A percentile compares a stretch with the other conserved stretches of the same genome.
phyloP scores from a whole-genome alignment of 2,797 vertebrate genomes.

The Mormyrops attenuatus region DNA sequence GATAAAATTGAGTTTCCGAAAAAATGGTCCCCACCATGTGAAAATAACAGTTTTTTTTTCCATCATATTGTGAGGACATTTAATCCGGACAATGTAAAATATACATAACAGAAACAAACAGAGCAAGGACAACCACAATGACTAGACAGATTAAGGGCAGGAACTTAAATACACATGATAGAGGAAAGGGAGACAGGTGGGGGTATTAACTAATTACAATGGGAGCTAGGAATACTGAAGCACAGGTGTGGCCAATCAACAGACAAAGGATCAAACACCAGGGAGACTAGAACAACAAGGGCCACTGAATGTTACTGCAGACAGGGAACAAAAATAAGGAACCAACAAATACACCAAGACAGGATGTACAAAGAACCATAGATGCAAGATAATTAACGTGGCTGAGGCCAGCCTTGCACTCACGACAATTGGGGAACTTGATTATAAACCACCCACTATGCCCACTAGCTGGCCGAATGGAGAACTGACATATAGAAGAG shows the following conservation, averaged over 20 bases:
- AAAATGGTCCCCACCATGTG: not conserved
- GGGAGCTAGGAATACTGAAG: not conserved
- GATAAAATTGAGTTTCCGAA: not conserved
- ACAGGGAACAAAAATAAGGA: not conserved
- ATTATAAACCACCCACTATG: not conserved
- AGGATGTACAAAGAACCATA: not conserved
- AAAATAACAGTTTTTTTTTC: not conserved
- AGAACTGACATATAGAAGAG: not conserved
- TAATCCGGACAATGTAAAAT: not conserved
- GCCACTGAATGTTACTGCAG: not conserved
- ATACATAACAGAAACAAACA: not conserved
- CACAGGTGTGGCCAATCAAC: not conserved
- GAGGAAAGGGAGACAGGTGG: not conserved
- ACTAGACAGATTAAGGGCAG: not conserved
- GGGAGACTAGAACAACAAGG: not conserved
- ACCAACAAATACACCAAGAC: not conserved
- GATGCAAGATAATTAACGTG: not conserved
- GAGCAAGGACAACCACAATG: not conserved
- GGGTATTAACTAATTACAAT: not conserved
- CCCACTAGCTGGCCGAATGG: not conserved
- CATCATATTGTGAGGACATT: not conserved
- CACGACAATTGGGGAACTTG: not conserved
- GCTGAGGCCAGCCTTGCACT: not conserved
- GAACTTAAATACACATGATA: not conserved
- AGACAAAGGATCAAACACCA: not conserved